Conservation (phyloP, 2,113 vertebrate genomes). For the Melanerpes formicivorus region DNA sequence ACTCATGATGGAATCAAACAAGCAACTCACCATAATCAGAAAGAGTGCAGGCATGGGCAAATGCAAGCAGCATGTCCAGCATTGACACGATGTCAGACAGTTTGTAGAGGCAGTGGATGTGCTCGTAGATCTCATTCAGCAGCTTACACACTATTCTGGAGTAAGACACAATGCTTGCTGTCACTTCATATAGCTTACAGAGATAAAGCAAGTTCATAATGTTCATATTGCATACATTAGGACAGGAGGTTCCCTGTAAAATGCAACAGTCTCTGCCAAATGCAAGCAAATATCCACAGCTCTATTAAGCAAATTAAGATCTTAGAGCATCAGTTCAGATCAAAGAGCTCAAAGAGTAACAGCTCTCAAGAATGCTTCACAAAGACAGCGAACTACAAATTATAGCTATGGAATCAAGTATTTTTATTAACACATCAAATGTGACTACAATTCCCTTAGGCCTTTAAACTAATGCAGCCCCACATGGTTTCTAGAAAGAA, state of each 20-base stretch:
- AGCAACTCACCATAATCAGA: constrained; percentile 89
- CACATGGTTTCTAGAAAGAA: not conserved
- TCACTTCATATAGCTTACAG: not conserved
- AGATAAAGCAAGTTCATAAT: not conserved
- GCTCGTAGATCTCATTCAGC: constrained; percentile 85
- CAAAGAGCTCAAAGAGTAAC: not conserved
- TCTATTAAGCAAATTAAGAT: not conserved
- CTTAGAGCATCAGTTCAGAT: not conserved
- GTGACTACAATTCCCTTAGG: not conserved
- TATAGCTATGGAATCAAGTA: not conserved
- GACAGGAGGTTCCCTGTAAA: not conserved
- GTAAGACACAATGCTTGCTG: not conserved
- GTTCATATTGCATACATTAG: not conserved
- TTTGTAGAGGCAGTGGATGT: constrained; percentile 95
- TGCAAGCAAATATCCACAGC: not conserved
- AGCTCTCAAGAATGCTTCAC: not conserved
- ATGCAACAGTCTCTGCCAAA: not conserved
- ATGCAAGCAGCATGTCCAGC: constrained; percentile 95
- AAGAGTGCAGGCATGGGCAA: constrained; percentile 91
- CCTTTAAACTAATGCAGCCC: not conserved
- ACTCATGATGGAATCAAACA: not conserved
- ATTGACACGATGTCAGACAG: constrained; percentile 94
- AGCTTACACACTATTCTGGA: constrained; percentile 91
- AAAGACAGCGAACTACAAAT: not conserved
- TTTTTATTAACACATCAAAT: not conserved